phyloP scores from a whole-genome alignment of 2,113 vertebrate species.

The Ammospiza caudacuta region DNA sequence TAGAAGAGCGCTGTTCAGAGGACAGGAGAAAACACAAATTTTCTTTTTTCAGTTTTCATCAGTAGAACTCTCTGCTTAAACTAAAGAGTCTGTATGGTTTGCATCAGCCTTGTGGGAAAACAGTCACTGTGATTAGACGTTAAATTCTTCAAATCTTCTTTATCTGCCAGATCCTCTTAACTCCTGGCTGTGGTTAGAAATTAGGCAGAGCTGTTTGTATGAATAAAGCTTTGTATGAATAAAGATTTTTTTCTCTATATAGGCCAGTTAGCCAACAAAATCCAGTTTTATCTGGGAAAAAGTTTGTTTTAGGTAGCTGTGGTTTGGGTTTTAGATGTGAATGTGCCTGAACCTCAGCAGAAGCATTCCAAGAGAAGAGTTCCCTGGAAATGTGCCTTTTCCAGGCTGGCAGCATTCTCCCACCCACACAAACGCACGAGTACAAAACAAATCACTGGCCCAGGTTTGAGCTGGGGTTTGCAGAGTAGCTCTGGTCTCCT shows the following conservation, averaged over 20 bases:
- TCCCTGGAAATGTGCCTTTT: not conserved
- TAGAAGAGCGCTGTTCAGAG: not conserved
- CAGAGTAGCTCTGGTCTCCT: not conserved
- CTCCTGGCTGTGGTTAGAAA: slow-evolving; percentile 15
- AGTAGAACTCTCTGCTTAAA: slow-evolving; percentile 16
- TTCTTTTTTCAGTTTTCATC: slow-evolving; percentile 19
- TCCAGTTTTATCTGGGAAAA: not conserved
- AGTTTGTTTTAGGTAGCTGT: not conserved
- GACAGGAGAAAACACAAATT: not conserved
- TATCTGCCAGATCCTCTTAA: not conserved
- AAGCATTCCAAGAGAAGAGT: not conserved
- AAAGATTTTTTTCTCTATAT: not conserved
- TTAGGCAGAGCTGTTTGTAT: slow-evolving; percentile 14
- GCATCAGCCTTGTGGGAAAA: slow-evolving; percentile 10
- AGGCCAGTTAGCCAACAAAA: not conserved
- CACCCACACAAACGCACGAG: not conserved
- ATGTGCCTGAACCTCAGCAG: not conserved
- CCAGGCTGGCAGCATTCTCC: not conserved
- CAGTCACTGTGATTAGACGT: slow-evolving; percentile 34
- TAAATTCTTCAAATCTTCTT: not conserved
- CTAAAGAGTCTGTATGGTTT: not conserved
- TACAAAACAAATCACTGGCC: not conserved
- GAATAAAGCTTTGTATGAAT: not conserved
- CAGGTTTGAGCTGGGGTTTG: not conserved
- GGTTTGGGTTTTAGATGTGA: not conserved